Evolutionary conservation across 2,797 vertebrate genomes (phyloP).

Genomic region (Pelobates cultripes): DNA sequence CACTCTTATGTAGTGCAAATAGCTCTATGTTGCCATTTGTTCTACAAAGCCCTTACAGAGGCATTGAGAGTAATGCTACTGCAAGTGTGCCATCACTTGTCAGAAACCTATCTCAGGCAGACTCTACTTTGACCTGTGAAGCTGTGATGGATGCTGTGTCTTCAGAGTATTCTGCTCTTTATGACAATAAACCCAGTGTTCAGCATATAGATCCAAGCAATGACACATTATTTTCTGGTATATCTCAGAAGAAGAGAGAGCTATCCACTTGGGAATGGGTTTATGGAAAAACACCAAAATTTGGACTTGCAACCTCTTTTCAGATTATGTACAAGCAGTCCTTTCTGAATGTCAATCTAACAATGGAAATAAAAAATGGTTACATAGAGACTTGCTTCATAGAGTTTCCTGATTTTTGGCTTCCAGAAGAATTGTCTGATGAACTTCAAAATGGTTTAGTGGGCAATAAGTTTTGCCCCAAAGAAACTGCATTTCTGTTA

Average conservation of each 20-base stretch:
- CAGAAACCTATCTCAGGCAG: slow-evolving; percentile 83
- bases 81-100: slow-evolving; percentile 84
- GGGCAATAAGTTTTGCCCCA: slow-evolving; percentile 81
- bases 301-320: slow-evolving; percentile 76
- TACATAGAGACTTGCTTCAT: slow-evolving; percentile 77
- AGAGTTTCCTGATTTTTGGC: slow-evolving; percentile 75
- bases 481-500: slow-evolving; percentile 62
- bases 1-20: slow-evolving; percentile 82
- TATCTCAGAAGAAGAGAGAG: slow-evolving; percentile 71
- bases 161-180: slow-evolving; percentile 76
- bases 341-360: slow-evolving; percentile 66
- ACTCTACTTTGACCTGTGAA: slow-evolving; percentile 78
- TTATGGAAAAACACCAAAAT: slow-evolving; percentile 92
- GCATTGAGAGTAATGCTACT: slow-evolving; percentile 88
- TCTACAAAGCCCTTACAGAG: slow-evolving; percentile 78
- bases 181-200: slow-evolving; percentile 65
- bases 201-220: slow-evolving; percentile 79
- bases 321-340: slow-evolving; percentile 60
- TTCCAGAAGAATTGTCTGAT: slow-evolving; percentile 69
- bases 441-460: slow-evolving; percentile 72
- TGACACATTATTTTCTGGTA: slow-evolving; percentile 78
- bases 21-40: slow-evolving; percentile 73
- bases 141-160: slow-evolving; percentile 77
- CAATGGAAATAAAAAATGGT: slow-evolving; percentile 81
- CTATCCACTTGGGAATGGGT: slow-evolving; percentile 89